Percentiles rank a stretch among this genome's conserved stretches.
Conservation (phyloP, 1,140 invertebrate genomes). For the Drosophila bocki region DNA sequence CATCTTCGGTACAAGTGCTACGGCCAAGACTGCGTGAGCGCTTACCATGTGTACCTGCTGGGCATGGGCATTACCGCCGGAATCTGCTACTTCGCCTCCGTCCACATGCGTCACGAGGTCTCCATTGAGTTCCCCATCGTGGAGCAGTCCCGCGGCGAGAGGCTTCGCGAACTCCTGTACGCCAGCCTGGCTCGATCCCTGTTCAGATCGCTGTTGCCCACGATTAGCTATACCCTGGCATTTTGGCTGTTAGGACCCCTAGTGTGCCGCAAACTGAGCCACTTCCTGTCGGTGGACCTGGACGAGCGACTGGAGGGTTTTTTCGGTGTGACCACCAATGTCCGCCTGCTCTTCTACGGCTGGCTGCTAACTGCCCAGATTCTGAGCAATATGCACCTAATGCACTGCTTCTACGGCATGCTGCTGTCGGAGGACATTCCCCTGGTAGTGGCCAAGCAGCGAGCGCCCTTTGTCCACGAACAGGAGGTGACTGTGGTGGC, state of each 20-base stretch:
- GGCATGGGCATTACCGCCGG: conserved; percentile 89
- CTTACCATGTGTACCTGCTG: conserved; percentile 87
- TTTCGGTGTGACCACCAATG: conserved; percentile 52
- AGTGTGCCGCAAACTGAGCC: conserved; percentile 45
- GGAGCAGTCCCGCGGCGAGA: conserved; percentile 88
- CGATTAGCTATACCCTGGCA: conserved; percentile 86
- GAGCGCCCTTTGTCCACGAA: conserved; percentile 19
- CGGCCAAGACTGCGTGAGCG: conserved; percentile 85
- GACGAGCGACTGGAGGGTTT: conserved; percentile 66
- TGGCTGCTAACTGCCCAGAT: conserved; percentile 90
- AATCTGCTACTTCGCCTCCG: conserved; percentile 88
- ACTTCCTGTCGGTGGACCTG: conserved; percentile 48
- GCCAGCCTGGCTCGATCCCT: conserved; percentile 87
- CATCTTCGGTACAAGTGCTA: conserved; percentile 60
- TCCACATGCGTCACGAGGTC: conserved; percentile 86
- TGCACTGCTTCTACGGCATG: conserved; percentile 89
- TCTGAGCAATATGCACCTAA: conserved; percentile 88
- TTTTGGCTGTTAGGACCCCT: conserved; percentile 60
- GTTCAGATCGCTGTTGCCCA: conserved; percentile 87
- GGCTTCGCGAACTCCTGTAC: conserved; percentile 87
- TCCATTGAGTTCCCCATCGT: conserved; percentile 89
- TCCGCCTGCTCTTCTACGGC: conserved; percentile 87
- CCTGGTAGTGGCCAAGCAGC: conserved; percentile 86
- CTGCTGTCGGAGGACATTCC: conserved; percentile 89
- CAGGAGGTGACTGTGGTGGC: conserved; percentile 86